Conservation (phyloP, 2,888 invertebrate genomes). For the Stictocephala bisonia region DNA sequence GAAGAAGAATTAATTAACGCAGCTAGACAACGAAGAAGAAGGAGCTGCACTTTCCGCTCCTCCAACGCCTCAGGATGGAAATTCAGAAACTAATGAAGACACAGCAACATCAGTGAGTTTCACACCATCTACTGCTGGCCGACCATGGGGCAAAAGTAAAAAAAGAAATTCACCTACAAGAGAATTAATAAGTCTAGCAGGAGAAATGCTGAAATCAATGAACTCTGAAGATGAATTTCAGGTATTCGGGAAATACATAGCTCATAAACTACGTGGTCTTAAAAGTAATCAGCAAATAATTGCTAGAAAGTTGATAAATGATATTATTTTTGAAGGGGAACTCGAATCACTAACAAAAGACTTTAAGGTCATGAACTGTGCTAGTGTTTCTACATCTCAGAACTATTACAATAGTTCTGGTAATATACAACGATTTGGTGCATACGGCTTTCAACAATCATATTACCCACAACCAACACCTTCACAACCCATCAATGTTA, state of each 20-base stretch:
- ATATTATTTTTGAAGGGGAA: slow-evolving; percentile 23
- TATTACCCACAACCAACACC: not conserved
- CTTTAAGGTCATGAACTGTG: slow-evolving; percentile 19
- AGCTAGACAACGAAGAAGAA: slow-evolving; percentile 3
- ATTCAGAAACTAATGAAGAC: slow-evolving; percentile 3
- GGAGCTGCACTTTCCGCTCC: slow-evolving; percentile 25
- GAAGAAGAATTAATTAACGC: too few relatives aligned
- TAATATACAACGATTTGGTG: not conserved
- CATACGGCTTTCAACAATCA: not conserved
- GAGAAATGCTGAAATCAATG: slow-evolving; percentile 21
- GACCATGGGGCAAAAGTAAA: slow-evolving; percentile 10
- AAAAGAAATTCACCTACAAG: slow-evolving; percentile 12
- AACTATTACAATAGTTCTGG: not conserved
- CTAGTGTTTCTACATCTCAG: slow-evolving; percentile 1
- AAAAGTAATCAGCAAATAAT: slow-evolving; percentile 27
- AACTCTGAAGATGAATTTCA: slow-evolving; percentile 16
- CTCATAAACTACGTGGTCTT: slow-evolving; percentile 14
- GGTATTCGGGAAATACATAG: slow-evolving; percentile 20
- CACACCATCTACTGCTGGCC: slow-evolving; percentile 22
- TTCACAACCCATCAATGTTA: not conserved
- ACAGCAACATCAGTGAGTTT: slow-evolving; percentile 3
- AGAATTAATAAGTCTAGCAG: slow-evolving; percentile 12
- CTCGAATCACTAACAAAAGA: slow-evolving; percentile 24
- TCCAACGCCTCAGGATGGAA: not conserved
- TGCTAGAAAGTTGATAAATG: slow-evolving; percentile 28